These are phyloP conservation scores for Leuctra nigra DNA, from an alignment of 2,888 invertebrate species.

Conservation along the genomic window DNA sequence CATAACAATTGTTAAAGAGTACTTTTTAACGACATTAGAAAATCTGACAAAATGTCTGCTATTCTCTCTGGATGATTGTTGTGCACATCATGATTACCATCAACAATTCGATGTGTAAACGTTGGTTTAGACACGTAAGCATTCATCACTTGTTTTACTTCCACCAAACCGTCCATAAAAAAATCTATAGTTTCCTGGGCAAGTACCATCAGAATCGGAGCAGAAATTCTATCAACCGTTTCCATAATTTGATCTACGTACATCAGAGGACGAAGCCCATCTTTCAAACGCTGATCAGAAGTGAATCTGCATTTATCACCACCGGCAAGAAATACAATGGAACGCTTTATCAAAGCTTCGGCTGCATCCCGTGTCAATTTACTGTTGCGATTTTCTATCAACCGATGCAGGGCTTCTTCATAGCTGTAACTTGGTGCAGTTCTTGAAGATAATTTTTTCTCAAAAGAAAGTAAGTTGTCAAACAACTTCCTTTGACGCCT, in stretches of 20 bases:
- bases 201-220: conserved; percentile 39
- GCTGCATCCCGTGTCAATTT: conserved; percentile 44
- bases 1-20: conserved; percentile 25
- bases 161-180: conserved; percentile 33
- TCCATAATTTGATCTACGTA: conserved; percentile 37
- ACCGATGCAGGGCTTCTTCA: conserved; percentile 35
- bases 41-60: conserved; percentile 44
- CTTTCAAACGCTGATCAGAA: conserved; percentile 48
- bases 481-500: conserved; percentile 37
- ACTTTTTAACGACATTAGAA: conserved; percentile 36
- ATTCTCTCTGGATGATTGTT: conserved; percentile 49
- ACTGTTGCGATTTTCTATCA: conserved; percentile 40
- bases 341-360: conserved; percentile 44
- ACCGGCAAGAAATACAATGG: conserved; percentile 40
- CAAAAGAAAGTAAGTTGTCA: conserved; percentile 37
- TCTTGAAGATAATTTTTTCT: conserved; percentile 30
- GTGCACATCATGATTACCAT: conserved; percentile 57
- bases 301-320: conserved; percentile 47
- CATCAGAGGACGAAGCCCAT: conserved; percentile 38
- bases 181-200: conserved; percentile 31
- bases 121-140: conserved; percentile 30
- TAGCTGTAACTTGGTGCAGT: conserved; percentile 32
- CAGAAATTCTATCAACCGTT: conserved; percentile 34
- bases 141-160: conserved; percentile 26
- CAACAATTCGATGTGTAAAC: conserved; percentile 38